Conservation (phyloP, 2,797 vertebrate genomes). For the Typhlichthys eigenmanni region DNA sequence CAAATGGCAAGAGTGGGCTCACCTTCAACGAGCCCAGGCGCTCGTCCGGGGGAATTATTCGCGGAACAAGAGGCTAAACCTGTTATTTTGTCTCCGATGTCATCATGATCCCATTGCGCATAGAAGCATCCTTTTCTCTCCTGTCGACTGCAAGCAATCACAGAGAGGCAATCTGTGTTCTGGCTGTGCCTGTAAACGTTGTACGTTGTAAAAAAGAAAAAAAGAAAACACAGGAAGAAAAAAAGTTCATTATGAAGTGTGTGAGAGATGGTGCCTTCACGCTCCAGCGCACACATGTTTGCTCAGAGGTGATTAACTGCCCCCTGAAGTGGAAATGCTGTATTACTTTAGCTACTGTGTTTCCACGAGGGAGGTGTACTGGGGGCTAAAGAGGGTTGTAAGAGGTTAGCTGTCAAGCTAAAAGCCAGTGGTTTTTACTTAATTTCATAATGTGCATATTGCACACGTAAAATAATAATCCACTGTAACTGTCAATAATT, state of each 20-base stretch:
- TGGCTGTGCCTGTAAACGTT: slow-evolving; percentile 13
- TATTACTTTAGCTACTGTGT: slow-evolving; percentile 63
- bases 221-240: slow-evolving; percentile 38
- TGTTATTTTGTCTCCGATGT: slow-evolving; percentile 28
- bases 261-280: slow-evolving; percentile 67
- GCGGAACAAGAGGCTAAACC: slow-evolving; percentile 22
- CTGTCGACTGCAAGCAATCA: slow-evolving; percentile 19
- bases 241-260: slow-evolving; percentile 64
- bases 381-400: slow-evolving; percentile 7
- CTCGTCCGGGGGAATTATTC: slow-evolving; percentile 33
- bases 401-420: slow-evolving; percentile 24
- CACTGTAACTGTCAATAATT: not conserved
- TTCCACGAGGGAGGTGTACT: slow-evolving; percentile 37
- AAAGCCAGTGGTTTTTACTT: slow-evolving; percentile 20
- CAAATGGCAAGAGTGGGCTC: slow-evolving; percentile 35
- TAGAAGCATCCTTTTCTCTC: slow-evolving; percentile 11
- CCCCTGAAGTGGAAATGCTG: slow-evolving; percentile 69
- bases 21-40: slow-evolving; percentile 13
- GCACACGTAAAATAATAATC: too few relatives aligned
- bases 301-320: slow-evolving; percentile 69
- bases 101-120: slow-evolving; percentile 22
- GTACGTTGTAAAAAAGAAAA: not conserved
- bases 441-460: too few relatives aligned
- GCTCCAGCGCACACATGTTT: slow-evolving; percentile 63
- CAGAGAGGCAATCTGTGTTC: slow-evolving; percentile 26